Evolutionary conservation across 2,888 invertebrate genomes (phyloP).

Genomic region (Protonemura montana): DNA sequence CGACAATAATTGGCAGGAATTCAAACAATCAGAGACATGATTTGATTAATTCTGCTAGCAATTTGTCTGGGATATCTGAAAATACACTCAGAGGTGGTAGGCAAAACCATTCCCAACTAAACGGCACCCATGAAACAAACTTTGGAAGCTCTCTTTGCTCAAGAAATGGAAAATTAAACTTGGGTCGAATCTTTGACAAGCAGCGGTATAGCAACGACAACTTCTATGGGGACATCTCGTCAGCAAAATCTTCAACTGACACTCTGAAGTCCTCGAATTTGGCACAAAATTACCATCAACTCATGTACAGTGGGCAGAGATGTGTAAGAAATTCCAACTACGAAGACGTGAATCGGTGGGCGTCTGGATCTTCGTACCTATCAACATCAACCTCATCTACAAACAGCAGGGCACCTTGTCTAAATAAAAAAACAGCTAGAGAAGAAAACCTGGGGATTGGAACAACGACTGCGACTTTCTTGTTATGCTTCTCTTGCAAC

Average conservation of each 20-base stretch:
- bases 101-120: not conserved
- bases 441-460: conserved; percentile 56
- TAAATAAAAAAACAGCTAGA: conserved; percentile 44
- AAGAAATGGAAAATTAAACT: not conserved
- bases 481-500: conserved; percentile 66
- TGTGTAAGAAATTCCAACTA: conserved; percentile 21
- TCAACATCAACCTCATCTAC: conserved; percentile 53
- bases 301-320: not conserved
- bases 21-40: conserved; percentile 45
- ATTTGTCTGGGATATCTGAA: conserved; percentile 53
- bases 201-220: not conserved
- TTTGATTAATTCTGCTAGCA: conserved; percentile 52
- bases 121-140: not conserved
- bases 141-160: not conserved
- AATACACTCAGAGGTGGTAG: conserved; percentile 46
- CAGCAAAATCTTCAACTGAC: conserved; percentile 15
- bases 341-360: conserved; percentile 45
- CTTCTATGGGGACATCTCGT: not conserved
- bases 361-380: conserved; percentile 50
- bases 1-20: conserved; percentile 9
- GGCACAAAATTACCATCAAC: not conserved
- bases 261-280: conserved; percentile 17
- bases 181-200: not conserved
- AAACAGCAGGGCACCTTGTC: conserved; percentile 52
- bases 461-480: conserved; percentile 62